Evolutionary conservation across 2,113 vertebrate species (phyloP).

Genomic region (Caranx melampygus): DNA sequence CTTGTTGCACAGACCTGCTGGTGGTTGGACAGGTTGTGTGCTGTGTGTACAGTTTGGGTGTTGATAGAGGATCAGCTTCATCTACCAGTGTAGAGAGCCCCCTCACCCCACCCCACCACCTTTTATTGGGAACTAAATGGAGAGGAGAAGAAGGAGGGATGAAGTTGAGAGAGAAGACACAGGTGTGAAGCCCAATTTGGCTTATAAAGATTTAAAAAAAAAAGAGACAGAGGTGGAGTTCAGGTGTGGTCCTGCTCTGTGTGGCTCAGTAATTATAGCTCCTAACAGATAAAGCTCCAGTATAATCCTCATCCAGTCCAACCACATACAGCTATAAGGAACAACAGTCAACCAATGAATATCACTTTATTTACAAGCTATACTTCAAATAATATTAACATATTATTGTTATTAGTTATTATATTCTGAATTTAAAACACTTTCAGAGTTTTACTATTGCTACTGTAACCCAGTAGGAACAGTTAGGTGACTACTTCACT

Average conservation of each 20-base stretch:
- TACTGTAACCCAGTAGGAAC: too few relatives aligned
- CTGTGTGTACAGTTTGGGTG: background rate
- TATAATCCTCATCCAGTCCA: background rate
- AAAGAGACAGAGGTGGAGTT: slow-evolving; percentile 1
- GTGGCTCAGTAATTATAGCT: slow-evolving; percentile 16
- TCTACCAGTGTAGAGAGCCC: slow-evolving; percentile 12
- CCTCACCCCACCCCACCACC: background rate
- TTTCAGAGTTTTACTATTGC: too few relatives aligned
- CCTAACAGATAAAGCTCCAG: background rate
- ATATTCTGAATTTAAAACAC: too few relatives aligned
- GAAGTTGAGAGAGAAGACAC: slow-evolving; percentile 6
- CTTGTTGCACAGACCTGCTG: background rate
- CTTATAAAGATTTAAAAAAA: slow-evolving; percentile 13
- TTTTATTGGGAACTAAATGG: too few relatives aligned
- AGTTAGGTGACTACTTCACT: too few relatives aligned
- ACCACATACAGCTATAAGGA: background rate
- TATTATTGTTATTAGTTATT: too few relatives aligned
- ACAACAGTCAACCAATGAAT: background rate
- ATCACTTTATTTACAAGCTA: too few relatives aligned
- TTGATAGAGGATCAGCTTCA: slow-evolving; percentile 15
- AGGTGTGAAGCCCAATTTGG: slow-evolving; percentile 23
- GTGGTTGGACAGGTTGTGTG: background rate
- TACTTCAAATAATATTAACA: too few relatives aligned
- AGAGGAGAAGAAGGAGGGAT: slow-evolving; percentile 9
- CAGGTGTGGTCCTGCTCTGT: slow-evolving; percentile 29